Percentiles rank a stretch among this genome's conserved stretches.
Evolutionary conservation across 2,113 vertebrate species (phyloP).

Genomic region (Esox niger): DNA sequence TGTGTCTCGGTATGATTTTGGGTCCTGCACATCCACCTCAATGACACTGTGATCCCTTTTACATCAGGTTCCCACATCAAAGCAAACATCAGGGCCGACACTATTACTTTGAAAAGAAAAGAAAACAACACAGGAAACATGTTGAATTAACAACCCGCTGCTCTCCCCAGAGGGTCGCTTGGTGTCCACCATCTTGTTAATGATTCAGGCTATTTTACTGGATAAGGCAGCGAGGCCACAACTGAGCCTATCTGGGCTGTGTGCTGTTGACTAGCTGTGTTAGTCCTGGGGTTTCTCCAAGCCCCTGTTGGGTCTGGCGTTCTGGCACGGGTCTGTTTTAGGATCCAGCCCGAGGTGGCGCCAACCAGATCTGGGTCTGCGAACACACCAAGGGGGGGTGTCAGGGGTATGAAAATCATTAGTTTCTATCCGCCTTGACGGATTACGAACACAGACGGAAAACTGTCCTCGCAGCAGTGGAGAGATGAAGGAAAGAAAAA

Average conservation of each 20-base stretch:
- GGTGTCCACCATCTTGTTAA: not conserved
- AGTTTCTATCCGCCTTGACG: too few species aligned
- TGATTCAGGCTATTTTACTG: not conserved
- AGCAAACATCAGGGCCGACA: not conserved
- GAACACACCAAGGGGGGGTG: not conserved
- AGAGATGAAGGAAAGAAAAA: too few species aligned
- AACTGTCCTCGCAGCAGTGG: too few species aligned
- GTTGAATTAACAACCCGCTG: not conserved
- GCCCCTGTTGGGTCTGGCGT: too few species aligned
- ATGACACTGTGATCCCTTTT: not conserved
- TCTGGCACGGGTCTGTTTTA: too few species aligned
- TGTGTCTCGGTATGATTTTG: not conserved
- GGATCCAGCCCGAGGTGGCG: too few species aligned
- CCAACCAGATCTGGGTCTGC: not conserved
- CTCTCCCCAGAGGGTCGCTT: not conserved
- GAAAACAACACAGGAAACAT: not conserved
- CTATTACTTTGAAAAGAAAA: not conserved
- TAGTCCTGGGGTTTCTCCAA: not conserved
- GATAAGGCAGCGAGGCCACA: not conserved
- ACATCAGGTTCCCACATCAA: not conserved
- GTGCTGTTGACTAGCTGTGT: not conserved
- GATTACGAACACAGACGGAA: too few species aligned
- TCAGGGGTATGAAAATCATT: not conserved
- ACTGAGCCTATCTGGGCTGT: not conserved
- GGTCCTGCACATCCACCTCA: too few species aligned